Base-by-base conservation (phyloP, 2,888 invertebrate genomes). In the Therioaphis trifolii region DNA sequence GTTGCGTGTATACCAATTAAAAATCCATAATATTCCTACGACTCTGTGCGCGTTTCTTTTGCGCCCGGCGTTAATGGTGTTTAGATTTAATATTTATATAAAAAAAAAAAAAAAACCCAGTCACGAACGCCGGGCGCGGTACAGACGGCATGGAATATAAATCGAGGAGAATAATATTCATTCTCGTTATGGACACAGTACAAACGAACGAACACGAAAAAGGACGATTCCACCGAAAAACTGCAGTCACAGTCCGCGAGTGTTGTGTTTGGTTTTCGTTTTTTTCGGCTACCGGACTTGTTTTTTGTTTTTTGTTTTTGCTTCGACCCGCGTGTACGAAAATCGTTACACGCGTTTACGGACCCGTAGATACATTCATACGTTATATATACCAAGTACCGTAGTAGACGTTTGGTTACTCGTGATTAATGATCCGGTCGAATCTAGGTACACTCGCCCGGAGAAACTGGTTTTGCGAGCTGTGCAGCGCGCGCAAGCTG, bases 1-100 rank as follows among this genome's bases (percentile, higher is more conserved):
- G 76, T 76, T 76, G 63, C 66, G 49, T 21, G 68, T 27, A 40
- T 78, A 55, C 52, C 55, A 55, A 79, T 69, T 79, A 79, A 79
- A 79, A 79, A 79, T 69, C 27, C 68, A 43, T 79, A 69, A 55
- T 69, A 69, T 69, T 27, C 24, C 27, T 46, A 14, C 15, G 1
- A 12, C 12, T 46, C 14, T 27, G n/a, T n/a, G n/a, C n/a, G 29
- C 63, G 46, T 29, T 27, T 27, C 12, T 1, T 11, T 14, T 11
- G n/a, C 12, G 24, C 0, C 52, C 18, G 35, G 12, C 49, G 52
- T 68, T 40, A 40, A 68, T 55, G 78, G 69, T 69, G 27, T 78
- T 78, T 55, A 69, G 43, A 79, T 55, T 79, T 5, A 43, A n/a
- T n/a, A n/a, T n/a, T n/a, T n/a, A n/a, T n/a, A n/a, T n/a, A n/a